These are phyloP conservation scores for Cydia strobilella DNA, from an alignment of 1,140 invertebrate species.

Conservation along the genomic window DNA sequence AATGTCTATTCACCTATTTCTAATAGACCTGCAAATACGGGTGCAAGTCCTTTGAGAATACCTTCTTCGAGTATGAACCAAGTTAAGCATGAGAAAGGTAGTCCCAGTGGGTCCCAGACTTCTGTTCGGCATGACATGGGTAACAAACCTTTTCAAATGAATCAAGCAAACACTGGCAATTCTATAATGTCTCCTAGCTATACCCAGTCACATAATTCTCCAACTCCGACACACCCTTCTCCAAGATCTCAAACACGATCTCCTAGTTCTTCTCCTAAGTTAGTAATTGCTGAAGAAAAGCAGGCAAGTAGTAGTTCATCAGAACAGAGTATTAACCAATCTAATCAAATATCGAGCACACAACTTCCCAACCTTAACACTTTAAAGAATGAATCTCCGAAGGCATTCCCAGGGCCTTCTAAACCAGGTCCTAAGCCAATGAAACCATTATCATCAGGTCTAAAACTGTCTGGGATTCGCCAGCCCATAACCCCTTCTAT, in stretches of 20 bases:
- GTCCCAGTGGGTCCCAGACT: conserved; percentile 42
- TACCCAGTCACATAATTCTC: conserved; percentile 49
- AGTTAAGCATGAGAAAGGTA: conserved; percentile 63
- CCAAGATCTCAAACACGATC: conserved; percentile 76
- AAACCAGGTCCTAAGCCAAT: conserved; percentile 63
- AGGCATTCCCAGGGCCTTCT: conserved; percentile 57
- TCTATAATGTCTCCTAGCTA: conserved; percentile 53
- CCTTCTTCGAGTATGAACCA: conserved; percentile 59
- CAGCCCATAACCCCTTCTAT: conserved; percentile 57
- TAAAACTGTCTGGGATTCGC: conserved; percentile 56
- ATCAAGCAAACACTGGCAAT: conserved; percentile 47
- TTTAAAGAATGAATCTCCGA: conserved; percentile 59
- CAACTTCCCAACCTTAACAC: conserved; percentile 57
- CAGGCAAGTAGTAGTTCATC: conserved; percentile 55
- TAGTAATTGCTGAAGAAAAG: conserved; percentile 78
- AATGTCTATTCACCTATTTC: conserved; percentile 57
- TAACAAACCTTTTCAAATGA: conserved; percentile 54
- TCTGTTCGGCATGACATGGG: conserved; percentile 50
- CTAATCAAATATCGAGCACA: conserved; percentile 69
- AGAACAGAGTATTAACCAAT: conserved; percentile 64
- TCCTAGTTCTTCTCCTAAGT: conserved; percentile 77
- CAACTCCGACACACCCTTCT: conserved; percentile 57
- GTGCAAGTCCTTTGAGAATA: conserved; percentile 57
- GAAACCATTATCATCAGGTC: conserved; percentile 56
- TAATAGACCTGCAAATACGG: conserved; percentile 53